Conservation (phyloP, 2,113 vertebrate genomes). For the Cathartes aura region DNA sequence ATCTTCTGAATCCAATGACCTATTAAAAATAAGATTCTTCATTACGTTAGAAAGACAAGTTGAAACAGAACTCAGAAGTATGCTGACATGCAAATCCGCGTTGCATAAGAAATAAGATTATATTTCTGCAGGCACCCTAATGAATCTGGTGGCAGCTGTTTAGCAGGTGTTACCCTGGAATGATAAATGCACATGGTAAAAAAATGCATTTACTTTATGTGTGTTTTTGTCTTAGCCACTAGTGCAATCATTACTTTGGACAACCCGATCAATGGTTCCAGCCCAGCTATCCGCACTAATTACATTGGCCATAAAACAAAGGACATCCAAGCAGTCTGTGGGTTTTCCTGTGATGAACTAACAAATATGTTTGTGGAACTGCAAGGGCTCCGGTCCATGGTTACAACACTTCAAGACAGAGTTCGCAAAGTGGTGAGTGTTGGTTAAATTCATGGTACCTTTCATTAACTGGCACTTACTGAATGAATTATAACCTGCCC, state of each 20-base stretch:
- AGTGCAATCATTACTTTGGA: slow-evolving; percentile 87
- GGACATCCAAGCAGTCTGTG: slow-evolving; percentile 90
- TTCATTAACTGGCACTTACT: not conserved
- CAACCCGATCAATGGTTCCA: slow-evolving; percentile 91
- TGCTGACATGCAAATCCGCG: not conserved
- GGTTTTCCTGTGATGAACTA: slow-evolving; percentile 93
- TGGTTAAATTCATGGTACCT: not conserved
- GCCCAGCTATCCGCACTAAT: slow-evolving; percentile 92
- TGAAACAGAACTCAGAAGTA: slow-evolving; percentile 20
- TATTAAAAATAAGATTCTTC: slow-evolving; percentile 39
- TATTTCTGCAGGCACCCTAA: slow-evolving; percentile 13
- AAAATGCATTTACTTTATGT: not conserved
- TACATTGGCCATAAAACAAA: slow-evolving; percentile 94
- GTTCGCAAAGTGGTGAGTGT: slow-evolving; percentile 91
- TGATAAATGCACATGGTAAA: not conserved
- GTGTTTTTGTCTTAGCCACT: slow-evolving; percentile 65
- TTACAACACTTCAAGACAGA: slow-evolving; percentile 88
- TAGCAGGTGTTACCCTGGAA: slow-evolving; percentile 29
- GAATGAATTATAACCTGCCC: not conserved
- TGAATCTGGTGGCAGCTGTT: slow-evolving; percentile 37
- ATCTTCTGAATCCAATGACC: slow-evolving; percentile 19
- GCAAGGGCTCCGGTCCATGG: slow-evolving; percentile 87
- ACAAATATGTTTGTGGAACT: slow-evolving; percentile 91
- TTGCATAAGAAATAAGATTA: slow-evolving; percentile 50
- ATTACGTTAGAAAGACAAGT: not conserved